phyloP scores from a whole-genome alignment of 2,888 invertebrate genomes.

The Euplexia lucipara region DNA sequence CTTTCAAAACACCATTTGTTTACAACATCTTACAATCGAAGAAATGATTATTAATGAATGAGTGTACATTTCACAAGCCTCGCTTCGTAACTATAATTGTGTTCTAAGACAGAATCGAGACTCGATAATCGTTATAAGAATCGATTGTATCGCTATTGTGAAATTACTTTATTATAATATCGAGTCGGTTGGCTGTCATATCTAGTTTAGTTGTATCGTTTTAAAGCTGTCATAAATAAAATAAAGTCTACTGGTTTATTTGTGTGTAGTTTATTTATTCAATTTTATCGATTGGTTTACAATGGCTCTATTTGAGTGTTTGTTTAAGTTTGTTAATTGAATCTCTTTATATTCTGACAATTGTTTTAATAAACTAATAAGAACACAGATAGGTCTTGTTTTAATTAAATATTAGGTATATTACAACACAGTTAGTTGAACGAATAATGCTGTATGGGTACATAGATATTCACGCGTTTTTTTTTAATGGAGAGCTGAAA shows the following conservation, averaged over 20 bases:
- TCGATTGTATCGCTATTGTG: constrained; percentile 38
- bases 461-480: too few relatives aligned
- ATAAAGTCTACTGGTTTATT: constrained; percentile 8
- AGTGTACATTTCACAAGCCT: constrained; percentile 43
- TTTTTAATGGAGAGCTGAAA: too few relatives aligned
- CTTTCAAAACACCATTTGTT: constrained; percentile 49
- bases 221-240: constrained; percentile 14
- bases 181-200: constrained; percentile 26
- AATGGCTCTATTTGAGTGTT: neutral
- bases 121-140: constrained; percentile 46
- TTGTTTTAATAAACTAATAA: neutral
- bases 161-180: constrained; percentile 42
- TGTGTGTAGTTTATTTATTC: neutral
- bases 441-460: too few relatives aligned
- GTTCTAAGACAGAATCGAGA: constrained; percentile 46
- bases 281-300: neutral
- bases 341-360: neutral
- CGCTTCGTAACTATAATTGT: constrained; percentile 52
- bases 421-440: too few relatives aligned
- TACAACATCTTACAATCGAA: constrained; percentile 50
- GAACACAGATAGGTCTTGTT: neutral
- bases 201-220: neutral
- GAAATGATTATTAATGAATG: constrained; percentile 61
- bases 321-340: neutral
- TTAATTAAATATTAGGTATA: too few relatives aligned